Evolutionary conservation across 2,797 vertebrate species (phyloP).

Genomic region (Amblyopsis hoosieri): DNA sequence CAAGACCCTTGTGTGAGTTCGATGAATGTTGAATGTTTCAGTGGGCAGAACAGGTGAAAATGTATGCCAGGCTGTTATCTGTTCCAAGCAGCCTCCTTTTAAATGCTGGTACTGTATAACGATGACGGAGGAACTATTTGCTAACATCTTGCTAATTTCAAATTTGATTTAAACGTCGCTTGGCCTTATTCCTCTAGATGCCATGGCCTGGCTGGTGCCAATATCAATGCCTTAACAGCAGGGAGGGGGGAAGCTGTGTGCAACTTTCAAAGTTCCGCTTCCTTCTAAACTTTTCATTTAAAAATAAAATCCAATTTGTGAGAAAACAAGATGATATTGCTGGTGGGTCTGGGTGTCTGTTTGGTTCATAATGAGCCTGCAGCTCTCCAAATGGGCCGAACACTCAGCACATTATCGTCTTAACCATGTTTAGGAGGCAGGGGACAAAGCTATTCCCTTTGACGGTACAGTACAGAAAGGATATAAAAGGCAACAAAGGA

Average conservation of each 20-base stretch:
- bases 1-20: conserved; percentile 38
- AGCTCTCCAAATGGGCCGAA: conserved; percentile 40
- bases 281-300: conserved; percentile 32
- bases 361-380: conserved; percentile 44
- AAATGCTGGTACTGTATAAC: conserved; percentile 15
- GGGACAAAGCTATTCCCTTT: conserved; percentile 48
- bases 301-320: conserved; percentile 39
- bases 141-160: conserved; percentile 46
- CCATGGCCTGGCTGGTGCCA: conserved; percentile 22
- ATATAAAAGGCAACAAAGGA: conserved; percentile 27
- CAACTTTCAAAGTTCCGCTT: conserved; percentile 24
- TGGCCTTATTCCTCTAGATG: conserved; percentile 34
- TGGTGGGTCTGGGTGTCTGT: conserved; percentile 39
- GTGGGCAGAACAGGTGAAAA: conserved; percentile 44
- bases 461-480: conserved; percentile 26
- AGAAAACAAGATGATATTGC: conserved; percentile 26
- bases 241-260: conserved; percentile 1
- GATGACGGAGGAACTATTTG: conserved; percentile 36
- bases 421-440: conserved; percentile 44
- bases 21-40: conserved; percentile 41
- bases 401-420: conserved; percentile 54
- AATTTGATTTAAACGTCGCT: conserved; percentile 34
- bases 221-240: conserved; percentile 8
- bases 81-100: conserved; percentile 33
- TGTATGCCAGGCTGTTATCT: conserved; percentile 50